Evolutionary conservation across 2,888 invertebrate genomes (phyloP), one percentile per base, ranked within the genome.

Genomic region (Eristalis arbustorum): DNA sequence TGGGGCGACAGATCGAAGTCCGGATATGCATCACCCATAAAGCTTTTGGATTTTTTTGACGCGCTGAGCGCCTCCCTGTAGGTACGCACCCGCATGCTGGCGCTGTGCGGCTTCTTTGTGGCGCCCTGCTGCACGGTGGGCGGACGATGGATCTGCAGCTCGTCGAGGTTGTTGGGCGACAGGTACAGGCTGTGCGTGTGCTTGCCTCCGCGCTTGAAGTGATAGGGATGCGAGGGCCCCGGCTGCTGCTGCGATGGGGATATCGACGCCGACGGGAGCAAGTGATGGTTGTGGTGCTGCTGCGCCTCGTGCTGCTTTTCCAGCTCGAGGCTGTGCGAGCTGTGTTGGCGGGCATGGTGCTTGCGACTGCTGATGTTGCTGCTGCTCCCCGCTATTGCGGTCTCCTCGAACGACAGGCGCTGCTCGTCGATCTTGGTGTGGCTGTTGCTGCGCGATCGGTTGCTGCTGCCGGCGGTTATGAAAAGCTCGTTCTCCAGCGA

Each of bases 11-110:
- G 90, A 90, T 92, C 93, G 88, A 92, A 93, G 63, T 93, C 93
- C 75, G 90, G 90, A 89, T 90, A 90, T 84, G 91, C 90, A 81
- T 93, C 93, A 68, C 91, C 91, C 49, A 93, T 92, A 90, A 93
- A 93, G 89, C 93, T 93, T 90, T 93, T 93, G 31, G 93, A 93
- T 88, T 93, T 93, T 89, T 93, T 93, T 69, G 92, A 91, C 78
- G 92, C 91, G 75, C 91, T 92, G 68, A 93, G 88, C 11, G 91
- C 91, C 88, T 93, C 93, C 68, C 92, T 91, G 88, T 93, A 93
- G 83, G 91, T 92, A 80, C 92, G 91, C 88, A 92, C 88, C 4
- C 92, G 90, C 83, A 93, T 90, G 88, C 93, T 93, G 88, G 93
- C 91, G 87, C 93, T 93, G 82, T 93, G 93, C 61, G 91, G 91